These are phyloP conservation scores for Scaptomyza caliginosa DNA, from an alignment of 2,888 invertebrate species.

Conservation along the genomic window DNA sequence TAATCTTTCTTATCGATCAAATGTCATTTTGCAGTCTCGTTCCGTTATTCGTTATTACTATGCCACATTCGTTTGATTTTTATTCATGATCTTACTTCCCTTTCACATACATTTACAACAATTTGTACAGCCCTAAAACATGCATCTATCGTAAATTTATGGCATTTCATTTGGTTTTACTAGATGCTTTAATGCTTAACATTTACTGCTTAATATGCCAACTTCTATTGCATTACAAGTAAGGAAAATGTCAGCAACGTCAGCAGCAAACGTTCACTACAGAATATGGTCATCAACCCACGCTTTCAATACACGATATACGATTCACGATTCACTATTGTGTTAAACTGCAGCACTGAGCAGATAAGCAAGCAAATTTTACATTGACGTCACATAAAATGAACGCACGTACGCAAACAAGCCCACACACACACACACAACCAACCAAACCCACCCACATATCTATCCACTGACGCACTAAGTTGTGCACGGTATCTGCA, in stretches of 20 bases:
- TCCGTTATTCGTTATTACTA: conserved; percentile 21
- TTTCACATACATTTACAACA: conserved; percentile 12
- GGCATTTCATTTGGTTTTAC: not conserved
- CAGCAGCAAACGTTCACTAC: not conserved
- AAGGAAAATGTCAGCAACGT: not conserved
- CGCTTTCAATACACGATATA: too few relatives aligned
- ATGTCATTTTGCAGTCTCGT: conserved; percentile 38
- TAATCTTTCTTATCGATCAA: conserved; percentile 56
- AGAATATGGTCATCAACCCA: not conserved
- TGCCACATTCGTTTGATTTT: conserved; percentile 6
- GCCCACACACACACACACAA: not conserved
- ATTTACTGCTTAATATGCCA: not conserved
- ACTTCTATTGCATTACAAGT: not conserved
- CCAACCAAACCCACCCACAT: not conserved
- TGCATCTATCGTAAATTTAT: conserved; percentile 11
- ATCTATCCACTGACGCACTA: not conserved
- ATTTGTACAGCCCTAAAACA: conserved; percentile 10
- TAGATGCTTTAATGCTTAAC: not conserved
- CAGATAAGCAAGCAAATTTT: not conserved
- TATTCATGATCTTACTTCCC: not conserved
- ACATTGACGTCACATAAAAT: not conserved
- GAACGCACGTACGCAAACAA: not conserved
- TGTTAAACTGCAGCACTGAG: not conserved
- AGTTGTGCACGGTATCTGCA: not conserved
- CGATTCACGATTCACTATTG: not conserved